Evolutionary conservation across 2,797 vertebrate species (phyloP).

Genomic region (Spheniscus humboldti): DNA sequence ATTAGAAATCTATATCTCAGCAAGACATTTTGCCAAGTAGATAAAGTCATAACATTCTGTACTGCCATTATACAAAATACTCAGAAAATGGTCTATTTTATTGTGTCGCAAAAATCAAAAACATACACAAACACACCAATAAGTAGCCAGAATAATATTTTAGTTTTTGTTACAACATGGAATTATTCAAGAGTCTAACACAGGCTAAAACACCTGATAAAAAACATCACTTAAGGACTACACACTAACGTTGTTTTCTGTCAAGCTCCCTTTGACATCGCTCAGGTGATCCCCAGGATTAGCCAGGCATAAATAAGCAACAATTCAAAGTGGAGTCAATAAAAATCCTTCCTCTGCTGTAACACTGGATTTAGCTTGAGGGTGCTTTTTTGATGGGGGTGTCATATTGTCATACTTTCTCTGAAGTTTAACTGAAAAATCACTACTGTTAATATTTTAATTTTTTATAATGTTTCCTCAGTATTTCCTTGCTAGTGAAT

Average conservation of each 20-base stretch:
- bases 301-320: constrained; percentile 1
- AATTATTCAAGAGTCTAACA: neutral
- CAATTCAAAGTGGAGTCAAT: neutral
- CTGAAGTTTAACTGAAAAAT: constrained; percentile 9
- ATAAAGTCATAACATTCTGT: constrained; percentile 54
- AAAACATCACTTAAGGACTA: neutral
- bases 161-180: neutral
- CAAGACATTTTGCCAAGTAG: constrained; percentile 72
- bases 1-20: constrained; percentile 81
- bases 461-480: neutral
- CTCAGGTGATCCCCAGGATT: neutral
- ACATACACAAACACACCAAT: constrained; percentile 40
- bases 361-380: neutral
- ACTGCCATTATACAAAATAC: constrained; percentile 57
- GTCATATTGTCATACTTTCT: neutral
- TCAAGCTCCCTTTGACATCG: neutral
- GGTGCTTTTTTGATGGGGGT: neutral
- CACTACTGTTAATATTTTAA: neutral
- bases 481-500: neutral
- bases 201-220: neutral
- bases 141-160: constrained; percentile 37
- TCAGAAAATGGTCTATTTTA: constrained; percentile 46
- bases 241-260: constrained; percentile 2
- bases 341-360: neutral
- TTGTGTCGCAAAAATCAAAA: constrained; percentile 59